Conservation (phyloP, 2,888 invertebrate species). For the Drosophila meridiana region DNA sequence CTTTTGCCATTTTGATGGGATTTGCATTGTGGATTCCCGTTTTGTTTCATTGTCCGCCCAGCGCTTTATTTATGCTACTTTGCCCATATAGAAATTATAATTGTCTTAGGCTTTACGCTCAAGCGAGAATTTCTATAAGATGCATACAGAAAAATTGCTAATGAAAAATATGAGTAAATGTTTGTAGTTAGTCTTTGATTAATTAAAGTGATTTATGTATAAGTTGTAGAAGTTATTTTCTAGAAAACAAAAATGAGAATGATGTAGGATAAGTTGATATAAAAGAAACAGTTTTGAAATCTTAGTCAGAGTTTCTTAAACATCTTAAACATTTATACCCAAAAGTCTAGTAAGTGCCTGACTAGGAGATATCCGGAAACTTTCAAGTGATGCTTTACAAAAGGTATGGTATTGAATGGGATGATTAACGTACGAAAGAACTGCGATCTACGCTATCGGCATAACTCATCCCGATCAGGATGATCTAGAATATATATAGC, state of each 20-base stretch:
- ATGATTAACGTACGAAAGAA: background rate
- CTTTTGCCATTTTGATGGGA: conserved; percentile 43
- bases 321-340: no score
- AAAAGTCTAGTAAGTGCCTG: no score
- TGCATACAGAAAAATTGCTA: background rate
- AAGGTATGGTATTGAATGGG: background rate
- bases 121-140: background rate
- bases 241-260: no score
- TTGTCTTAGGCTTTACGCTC: conserved; percentile 47
- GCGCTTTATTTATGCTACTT: conserved; percentile 45
- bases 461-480: background rate
- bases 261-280: background rate
- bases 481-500: background rate
- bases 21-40: conserved; percentile 43
- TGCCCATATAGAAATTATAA: conserved; percentile 57
- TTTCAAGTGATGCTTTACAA: background rate
- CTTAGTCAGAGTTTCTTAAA: background rate
- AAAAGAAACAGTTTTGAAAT: background rate
- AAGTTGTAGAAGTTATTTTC: no score
- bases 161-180: background rate
- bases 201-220: no score
- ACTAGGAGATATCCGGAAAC: background rate
- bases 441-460: background rate
- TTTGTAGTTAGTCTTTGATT: background rate
- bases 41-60: conserved; percentile 37